Conservation (phyloP, 2,113 vertebrate genomes). For the Peromyscus maniculatus region DNA sequence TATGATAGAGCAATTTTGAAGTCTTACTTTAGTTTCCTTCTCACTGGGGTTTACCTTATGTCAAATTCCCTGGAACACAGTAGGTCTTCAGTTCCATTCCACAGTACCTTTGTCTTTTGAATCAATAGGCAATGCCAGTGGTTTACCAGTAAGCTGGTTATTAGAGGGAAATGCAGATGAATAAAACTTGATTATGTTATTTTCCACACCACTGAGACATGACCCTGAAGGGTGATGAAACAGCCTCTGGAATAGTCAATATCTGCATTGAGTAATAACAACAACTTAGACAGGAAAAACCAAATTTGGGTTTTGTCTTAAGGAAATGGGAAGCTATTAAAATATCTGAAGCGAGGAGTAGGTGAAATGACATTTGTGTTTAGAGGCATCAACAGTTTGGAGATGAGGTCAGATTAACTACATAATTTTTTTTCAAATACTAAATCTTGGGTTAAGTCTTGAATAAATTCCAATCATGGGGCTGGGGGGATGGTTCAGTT, state of each 20-base stretch:
- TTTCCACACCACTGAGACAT: constrained; percentile 46
- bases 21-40: background rate
- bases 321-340: background rate
- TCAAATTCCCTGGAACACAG: background rate
- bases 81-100: background rate
- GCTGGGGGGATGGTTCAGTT: background rate
- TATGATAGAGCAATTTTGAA: background rate
- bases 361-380: constrained; percentile 3
- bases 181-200: background rate
- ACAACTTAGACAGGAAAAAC: background rate
- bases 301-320: background rate
- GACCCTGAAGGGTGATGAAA: background rate
- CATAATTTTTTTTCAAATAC: background rate
- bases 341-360: background rate
- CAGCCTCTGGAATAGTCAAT: background rate
- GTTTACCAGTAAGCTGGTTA: background rate
- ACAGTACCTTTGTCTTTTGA: background rate
- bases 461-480: background rate
- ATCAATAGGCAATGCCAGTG: background rate
- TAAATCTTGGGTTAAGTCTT: constrained; percentile 34
- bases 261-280: constrained; percentile 19
- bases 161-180: background rate
- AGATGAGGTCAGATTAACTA: background rate
- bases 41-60: background rate
- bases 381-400: constrained; percentile 7